Percentiles rank a stretch among this genome's conserved stretches.
Evolutionary conservation across 2,797 vertebrate genomes (phyloP).

Genomic region (Telmatherina bonti): DNA sequence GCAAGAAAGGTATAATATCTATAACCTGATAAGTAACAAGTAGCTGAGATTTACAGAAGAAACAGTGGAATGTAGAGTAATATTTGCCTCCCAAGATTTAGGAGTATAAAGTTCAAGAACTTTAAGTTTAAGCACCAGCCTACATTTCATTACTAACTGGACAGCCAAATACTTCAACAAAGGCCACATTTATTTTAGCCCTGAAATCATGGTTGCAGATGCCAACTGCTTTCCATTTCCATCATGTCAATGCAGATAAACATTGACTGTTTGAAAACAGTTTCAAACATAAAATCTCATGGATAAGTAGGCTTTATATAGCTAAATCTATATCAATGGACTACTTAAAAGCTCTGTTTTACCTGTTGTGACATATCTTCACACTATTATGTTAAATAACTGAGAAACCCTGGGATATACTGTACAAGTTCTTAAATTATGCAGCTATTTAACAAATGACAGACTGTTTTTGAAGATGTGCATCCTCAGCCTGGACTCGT

Average conservation of each 20-base stretch:
- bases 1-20: no score
- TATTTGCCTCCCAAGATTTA: no score
- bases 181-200: background rate
- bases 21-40: no score
- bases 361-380: constrained; percentile 5
- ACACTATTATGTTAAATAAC: background rate
- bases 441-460: background rate
- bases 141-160: background rate
- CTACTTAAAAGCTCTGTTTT: constrained; percentile 9
- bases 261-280: no score
- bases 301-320: constrained; percentile 8
- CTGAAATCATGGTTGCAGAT: no score
- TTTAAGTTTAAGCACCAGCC: background rate
- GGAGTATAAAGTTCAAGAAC: background rate
- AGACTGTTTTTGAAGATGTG: constrained; percentile 85
- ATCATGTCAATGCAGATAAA: background rate
- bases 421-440: background rate
- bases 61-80: no score
- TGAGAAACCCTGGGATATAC: background rate
- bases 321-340: constrained; percentile 32
- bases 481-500: constrained; percentile 84
- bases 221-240: background rate
- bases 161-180: background rate
- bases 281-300: background rate
- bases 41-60: no score